phyloP scores from a whole-genome alignment of 2,113 vertebrate species.

The Xenopus tropicalis region DNA sequence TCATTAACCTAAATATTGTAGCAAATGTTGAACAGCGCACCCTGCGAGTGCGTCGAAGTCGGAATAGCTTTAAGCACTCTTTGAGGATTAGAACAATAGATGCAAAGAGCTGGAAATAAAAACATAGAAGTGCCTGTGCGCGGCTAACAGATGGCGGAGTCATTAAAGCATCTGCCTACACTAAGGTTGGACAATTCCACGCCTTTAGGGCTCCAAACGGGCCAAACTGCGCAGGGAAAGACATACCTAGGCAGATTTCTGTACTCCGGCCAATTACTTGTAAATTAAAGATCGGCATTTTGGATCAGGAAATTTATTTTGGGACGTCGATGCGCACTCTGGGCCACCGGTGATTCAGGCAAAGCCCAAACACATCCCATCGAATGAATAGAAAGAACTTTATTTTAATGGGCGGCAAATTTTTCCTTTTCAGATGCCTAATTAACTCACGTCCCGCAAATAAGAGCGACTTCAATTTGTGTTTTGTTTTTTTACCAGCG shows the following conservation, averaged over 20 bases:
- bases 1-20: too few relatives aligned
- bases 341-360: neutral
- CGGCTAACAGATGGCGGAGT: conserved; percentile 25
- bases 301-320: neutral
- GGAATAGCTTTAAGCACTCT: conserved; percentile 18
- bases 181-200: conserved; percentile 27
- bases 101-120: conserved; percentile 21
- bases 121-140: conserved; percentile 11
- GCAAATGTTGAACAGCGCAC: too few relatives aligned
- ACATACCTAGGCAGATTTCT: conserved; percentile 23
- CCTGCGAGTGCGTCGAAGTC: conserved; percentile 15
- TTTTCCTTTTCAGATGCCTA: neutral
- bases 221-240: conserved; percentile 32
- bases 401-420: neutral
- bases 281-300: conserved; percentile 12
- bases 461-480: conserved; percentile 16
- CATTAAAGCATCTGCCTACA: conserved; percentile 31
- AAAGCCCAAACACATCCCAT: neutral
- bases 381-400: neutral
- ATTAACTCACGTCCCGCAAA: neutral
- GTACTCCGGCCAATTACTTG: conserved; percentile 12
- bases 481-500: conserved; percentile 11
- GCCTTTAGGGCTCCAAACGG: conserved; percentile 27
- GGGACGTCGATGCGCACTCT: neutral
- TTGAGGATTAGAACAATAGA: conserved; percentile 34